Evolutionary conservation across 2,888 invertebrate genomes (phyloP).

Genomic region (Ophioninae sp.): DNA sequence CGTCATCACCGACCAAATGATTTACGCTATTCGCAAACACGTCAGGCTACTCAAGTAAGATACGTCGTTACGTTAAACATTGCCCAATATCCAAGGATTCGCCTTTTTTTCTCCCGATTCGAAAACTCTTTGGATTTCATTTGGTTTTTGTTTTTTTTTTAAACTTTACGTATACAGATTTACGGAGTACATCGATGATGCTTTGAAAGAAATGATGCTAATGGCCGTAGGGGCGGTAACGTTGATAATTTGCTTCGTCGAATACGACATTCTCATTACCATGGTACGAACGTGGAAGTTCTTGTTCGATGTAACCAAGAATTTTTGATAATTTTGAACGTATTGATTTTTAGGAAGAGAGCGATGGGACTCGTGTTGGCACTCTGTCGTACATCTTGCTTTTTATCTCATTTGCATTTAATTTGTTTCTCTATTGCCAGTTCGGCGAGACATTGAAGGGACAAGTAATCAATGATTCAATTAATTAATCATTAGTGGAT

Average conservation of each 20-base stretch:
- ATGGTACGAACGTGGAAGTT: conserved; percentile 64
- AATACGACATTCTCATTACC: conserved; percentile 71
- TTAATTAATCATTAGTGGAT: background rate
- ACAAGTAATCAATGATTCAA: conserved; percentile 63
- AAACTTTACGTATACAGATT: conserved; percentile 50
- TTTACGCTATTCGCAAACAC: conserved; percentile 67
- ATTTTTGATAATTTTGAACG: background rate
- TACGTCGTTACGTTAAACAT: background rate
- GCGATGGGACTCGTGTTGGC: conserved; percentile 31
- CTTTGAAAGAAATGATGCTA: conserved; percentile 71
- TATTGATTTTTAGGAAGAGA: conserved; percentile 46
- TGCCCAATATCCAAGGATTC: background rate
- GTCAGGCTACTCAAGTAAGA: conserved; percentile 68
- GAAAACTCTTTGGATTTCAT: no score
- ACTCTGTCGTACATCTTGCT: conserved; percentile 46
- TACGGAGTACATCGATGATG: conserved; percentile 64
- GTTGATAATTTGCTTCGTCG: conserved; percentile 74
- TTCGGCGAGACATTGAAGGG: conserved; percentile 70
- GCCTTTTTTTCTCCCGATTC: no score
- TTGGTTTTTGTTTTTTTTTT: conserved; percentile 63
- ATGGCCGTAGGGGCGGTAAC: conserved; percentile 73
- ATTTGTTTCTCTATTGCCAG: conserved; percentile 53
- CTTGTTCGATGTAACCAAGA: background rate
- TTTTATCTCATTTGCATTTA: conserved; percentile 33
- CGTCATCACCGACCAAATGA: conserved; percentile 37